Evolutionary conservation across 2,888 invertebrate genomes (phyloP).

Genomic region (Tetragonula carbonaria): DNA sequence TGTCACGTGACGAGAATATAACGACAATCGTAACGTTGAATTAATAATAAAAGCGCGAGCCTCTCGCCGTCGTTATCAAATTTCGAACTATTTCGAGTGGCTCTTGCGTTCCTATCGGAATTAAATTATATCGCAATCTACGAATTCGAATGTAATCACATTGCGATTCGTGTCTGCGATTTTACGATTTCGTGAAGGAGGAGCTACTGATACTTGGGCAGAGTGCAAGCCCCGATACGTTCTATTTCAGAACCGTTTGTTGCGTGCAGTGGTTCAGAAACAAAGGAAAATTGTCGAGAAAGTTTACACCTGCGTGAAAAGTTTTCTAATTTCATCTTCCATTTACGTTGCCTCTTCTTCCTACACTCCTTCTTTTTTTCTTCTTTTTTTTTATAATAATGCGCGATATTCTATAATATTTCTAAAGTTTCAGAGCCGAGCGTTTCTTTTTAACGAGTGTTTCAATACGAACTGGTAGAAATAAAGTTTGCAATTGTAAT

Average conservation of each 20-base stretch:
- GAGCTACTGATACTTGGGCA: background rate
- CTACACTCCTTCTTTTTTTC: background rate
- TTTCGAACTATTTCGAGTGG: too few relatives aligned
- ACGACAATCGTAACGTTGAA: background rate
- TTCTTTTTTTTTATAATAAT: background rate
- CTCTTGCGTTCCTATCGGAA: background rate
- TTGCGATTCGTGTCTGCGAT: too few relatives aligned
- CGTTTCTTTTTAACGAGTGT: background rate
- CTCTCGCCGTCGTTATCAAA: too few relatives aligned
- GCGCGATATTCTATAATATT: too few relatives aligned
- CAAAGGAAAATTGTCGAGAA: constrained; percentile 32
- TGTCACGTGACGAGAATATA: background rate
- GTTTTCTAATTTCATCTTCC: too few relatives aligned
- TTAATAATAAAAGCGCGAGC: too few relatives aligned
- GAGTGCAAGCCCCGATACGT: too few relatives aligned
- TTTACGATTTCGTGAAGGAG: constrained; percentile 14
- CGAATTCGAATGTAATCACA: too few relatives aligned
- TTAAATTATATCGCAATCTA: background rate
- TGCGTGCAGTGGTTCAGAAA: constrained; percentile 29
- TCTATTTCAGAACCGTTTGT: background rate
- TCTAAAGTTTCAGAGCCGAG: background rate
- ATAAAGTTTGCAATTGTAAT: background rate
- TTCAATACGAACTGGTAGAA: background rate
- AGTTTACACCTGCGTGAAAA: constrained; percentile 10
- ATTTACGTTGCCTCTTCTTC: background rate